Base-by-base conservation (phyloP, 2,888 invertebrate genomes). In the Thymelicus acteon region DNA sequence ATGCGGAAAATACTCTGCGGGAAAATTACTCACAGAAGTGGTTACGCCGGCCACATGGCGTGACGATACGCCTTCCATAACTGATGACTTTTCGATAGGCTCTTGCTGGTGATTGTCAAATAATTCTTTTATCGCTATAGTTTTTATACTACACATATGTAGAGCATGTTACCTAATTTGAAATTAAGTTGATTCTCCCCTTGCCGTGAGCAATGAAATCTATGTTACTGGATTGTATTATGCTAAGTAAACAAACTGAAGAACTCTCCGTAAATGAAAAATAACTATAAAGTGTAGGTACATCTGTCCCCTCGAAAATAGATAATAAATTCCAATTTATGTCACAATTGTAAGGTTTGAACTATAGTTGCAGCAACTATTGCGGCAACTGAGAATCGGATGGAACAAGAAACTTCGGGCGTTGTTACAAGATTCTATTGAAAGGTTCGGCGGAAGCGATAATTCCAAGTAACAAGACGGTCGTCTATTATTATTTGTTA, bases 71-170 rank as follows among this genome's bases (percentile, higher is more conserved):
- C 85, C 90, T 89, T 89, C 89, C 91, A 91, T 92, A 91, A 92
- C 92, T 93, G 92, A 93, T 93, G 92, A 91, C 89, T 92, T 93
- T 92, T 88, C 92, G 87, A 93, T 93, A 91, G 92, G 87, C 86
- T 91, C 54, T 92, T 90, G 90, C 44, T 67, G 60, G 52, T 61
- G 61, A 67, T 67, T 67, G 67, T 67, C 37, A 48, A 67, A 60
- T 67, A 60, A 60, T 49, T 52, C 60, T 67, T 67, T 60, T 48
- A 24, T 57, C 47, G 12, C 39, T 58, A 39, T 58, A 58, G 24
- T 58, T 58, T 58, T 39, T 58, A 39, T 58, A 58, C 2, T 54
- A 54, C 54, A 49, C 40, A 40, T 40, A 40, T 12, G 44, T 8
- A 10, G 8, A 44, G 44, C 44, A 10, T 44, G 44, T 44, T 44